Base-by-base conservation (phyloP, 30 jellyfish, hydroid and myxozoan genomes). In the Aurelia aurita complex sp. Pacific region DNA sequence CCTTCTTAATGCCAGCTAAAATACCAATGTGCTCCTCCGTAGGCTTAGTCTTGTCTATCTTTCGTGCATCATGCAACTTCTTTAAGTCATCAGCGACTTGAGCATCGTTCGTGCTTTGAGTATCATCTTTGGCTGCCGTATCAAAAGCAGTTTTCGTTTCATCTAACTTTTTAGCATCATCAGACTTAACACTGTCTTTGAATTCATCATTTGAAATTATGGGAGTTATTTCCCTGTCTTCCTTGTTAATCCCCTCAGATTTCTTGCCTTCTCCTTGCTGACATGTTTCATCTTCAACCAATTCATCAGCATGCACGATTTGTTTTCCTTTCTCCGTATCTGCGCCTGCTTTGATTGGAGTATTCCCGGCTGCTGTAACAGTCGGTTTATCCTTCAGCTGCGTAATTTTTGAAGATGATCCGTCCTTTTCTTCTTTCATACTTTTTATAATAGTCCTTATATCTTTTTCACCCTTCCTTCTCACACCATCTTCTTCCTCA, bases 401-500 rank as follows among this genome's bases (percentile, higher is more conserved):
- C 35, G 14, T 23, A 57, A 10, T 52, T 54, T 10, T 23, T 1
- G 8, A 3, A 10, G 75, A 9, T 12, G 34, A 2, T 11, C 73
- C 8, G 10, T 5, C 64, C 54, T 67, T 54, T 40, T 82, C 91
- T 72, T 82, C 91, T n/a, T 67, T 67, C 73, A 82, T 68, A 50
- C 91, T 69, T 60, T 82, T 71, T 1, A 82, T 82, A 1, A 82
- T 82, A 43, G 59, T 82, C 64, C 80, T 59, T 46, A 82, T 82
- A 71, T 82, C 91, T 33, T 82, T 82, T 18, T 85, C 91, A 10
- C 91, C 80, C 52, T 77, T 77, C 29, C 77, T 35, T n/a, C 74
- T 77, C 11, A 62, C 80, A 36, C 34, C 51, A 55, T 62, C 71
- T 10, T 80, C 90, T 52, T 76, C 86, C 73, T 54, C 85, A 42